Percentiles rank a stretch among this genome's conserved stretches.
Evolutionary conservation across 2,113 vertebrate species (phyloP).

Genomic region (Falcunculus frontatus): DNA sequence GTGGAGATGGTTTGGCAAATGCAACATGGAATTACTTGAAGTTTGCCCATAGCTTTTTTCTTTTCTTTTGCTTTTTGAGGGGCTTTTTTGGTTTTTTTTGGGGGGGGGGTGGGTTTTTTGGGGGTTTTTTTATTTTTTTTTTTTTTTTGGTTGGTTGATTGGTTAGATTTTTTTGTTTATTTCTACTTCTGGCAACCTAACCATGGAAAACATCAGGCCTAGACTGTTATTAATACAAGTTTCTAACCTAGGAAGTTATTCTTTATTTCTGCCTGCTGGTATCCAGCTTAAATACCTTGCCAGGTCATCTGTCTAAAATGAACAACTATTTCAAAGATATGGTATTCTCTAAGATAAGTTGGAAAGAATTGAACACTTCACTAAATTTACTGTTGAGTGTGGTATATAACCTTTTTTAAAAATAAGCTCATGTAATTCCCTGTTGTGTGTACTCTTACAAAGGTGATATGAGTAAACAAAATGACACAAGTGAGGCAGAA

Average conservation of each 20-base stretch:
- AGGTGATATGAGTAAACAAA: not conserved
- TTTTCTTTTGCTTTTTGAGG: not conserved
- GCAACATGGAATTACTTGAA: not conserved
- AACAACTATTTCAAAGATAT: not conserved
- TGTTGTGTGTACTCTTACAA: not conserved
- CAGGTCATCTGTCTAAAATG: not conserved
- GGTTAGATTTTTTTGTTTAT: not conserved
- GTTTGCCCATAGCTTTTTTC: not conserved
- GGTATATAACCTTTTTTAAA: not conserved
- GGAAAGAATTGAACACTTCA: not conserved
- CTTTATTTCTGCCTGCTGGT: not conserved
- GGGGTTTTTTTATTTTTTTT: too few relatives aligned
- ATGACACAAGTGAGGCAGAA: not conserved
- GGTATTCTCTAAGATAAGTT: not conserved
- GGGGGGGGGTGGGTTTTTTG: too few relatives aligned
- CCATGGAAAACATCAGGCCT: not conserved
- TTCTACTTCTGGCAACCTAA: not conserved
- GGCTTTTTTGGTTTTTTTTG: too few relatives aligned
- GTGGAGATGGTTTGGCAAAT: slow-evolving; percentile 14
- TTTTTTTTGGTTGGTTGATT: not conserved
- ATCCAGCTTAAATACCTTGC: not conserved
- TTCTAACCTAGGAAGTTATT: not conserved
- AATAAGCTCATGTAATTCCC: not conserved
- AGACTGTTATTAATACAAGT: not conserved
- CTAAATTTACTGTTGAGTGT: not conserved